phyloP scores from a whole-genome alignment of 1,140 invertebrate species.

The Drosophila tsacasi region DNA sequence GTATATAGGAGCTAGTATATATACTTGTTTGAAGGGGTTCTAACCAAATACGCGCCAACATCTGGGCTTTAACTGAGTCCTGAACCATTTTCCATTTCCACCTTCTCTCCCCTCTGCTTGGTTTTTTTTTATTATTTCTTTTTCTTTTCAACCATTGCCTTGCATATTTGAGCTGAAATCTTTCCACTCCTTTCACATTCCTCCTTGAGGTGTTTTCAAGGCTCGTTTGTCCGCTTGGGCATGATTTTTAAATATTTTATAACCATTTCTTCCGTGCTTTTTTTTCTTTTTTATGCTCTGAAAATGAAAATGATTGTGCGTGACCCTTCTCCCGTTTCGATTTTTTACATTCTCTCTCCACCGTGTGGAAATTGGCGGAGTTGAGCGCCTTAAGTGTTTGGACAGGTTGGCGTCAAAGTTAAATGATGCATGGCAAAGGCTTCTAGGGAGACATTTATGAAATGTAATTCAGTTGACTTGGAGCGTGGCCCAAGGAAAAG shows the following conservation, averaged over 20 bases:
- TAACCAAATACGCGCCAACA: slow-evolving; percentile 33
- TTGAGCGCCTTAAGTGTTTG: slow-evolving; percentile 60
- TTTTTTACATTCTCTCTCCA: background rate
- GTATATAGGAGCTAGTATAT: slow-evolving; percentile 4
- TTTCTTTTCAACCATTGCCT: slow-evolving; percentile 28
- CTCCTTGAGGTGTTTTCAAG: slow-evolving; percentile 53
- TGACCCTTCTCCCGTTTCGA: background rate
- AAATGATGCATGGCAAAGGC: slow-evolving; percentile 71
- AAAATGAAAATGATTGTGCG: slow-evolving; percentile 53
- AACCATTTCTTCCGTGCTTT: slow-evolving; percentile 35
- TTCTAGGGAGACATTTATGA: slow-evolving; percentile 58
- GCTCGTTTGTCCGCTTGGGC: slow-evolving; percentile 47
- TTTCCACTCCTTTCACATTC: slow-evolving; percentile 31
- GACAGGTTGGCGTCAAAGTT: slow-evolving; percentile 66
- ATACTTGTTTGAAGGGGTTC: slow-evolving; percentile 22
- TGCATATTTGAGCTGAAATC: slow-evolving; percentile 66
- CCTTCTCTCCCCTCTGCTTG: background rate
- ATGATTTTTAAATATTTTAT: slow-evolving; percentile 83
- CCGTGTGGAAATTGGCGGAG: slow-evolving; percentile 48
- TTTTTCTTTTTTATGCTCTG: slow-evolving; percentile 54
- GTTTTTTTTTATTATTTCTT: background rate
- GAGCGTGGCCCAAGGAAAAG: slow-evolving; percentile 5
- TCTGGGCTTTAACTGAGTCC: slow-evolving; percentile 6
- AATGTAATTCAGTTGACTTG: slow-evolving; percentile 23
- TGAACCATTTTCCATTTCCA: slow-evolving; percentile 3